phyloP scores from a whole-genome alignment of 2,888 invertebrate genomes.

The Agrotis puta region DNA sequence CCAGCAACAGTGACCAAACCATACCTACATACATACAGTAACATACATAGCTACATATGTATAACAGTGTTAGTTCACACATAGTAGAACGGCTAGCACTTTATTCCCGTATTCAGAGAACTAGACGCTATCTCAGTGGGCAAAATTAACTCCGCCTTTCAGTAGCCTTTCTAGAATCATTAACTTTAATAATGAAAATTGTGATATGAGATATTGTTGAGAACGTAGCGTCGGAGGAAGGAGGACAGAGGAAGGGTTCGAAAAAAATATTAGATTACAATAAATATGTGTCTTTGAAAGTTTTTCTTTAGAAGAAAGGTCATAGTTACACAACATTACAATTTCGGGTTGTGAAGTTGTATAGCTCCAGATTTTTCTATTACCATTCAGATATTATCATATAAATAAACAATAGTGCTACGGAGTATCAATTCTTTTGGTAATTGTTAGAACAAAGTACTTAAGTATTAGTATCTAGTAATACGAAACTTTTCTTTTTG shows the following conservation, averaged over 20 bases:
- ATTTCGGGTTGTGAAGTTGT: not conserved
- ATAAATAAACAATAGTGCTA: too few species aligned
- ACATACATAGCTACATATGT: not conserved
- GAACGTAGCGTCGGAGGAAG: constrained; percentile 6
- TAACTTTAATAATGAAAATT: constrained; percentile 45
- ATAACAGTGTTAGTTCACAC: constrained; percentile 19
- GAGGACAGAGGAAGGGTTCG: not conserved
- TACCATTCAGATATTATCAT: too few species aligned
- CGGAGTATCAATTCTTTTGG: too few species aligned
- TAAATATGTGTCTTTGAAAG: constrained; percentile 11
- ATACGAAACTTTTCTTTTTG: too few species aligned
- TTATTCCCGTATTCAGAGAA: constrained; percentile 51
- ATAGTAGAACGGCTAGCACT: constrained; percentile 30
- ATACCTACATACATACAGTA: constrained; percentile 1
- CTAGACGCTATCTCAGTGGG: constrained; percentile 15
- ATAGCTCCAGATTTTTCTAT: not conserved
- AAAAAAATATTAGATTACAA: constrained; percentile 8
- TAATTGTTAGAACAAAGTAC: too few species aligned
- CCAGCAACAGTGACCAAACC: constrained; percentile 28
- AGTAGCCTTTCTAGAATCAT: constrained; percentile 36
- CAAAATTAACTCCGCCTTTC: constrained; percentile 46
- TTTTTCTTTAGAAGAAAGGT: constrained; percentile 1
- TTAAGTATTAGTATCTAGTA: too few species aligned
- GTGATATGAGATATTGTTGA: constrained; percentile 31
- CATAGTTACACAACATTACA: not conserved